phyloP scores from a whole-genome alignment of 2,888 invertebrate species.

The Masnerella sp. region DNA sequence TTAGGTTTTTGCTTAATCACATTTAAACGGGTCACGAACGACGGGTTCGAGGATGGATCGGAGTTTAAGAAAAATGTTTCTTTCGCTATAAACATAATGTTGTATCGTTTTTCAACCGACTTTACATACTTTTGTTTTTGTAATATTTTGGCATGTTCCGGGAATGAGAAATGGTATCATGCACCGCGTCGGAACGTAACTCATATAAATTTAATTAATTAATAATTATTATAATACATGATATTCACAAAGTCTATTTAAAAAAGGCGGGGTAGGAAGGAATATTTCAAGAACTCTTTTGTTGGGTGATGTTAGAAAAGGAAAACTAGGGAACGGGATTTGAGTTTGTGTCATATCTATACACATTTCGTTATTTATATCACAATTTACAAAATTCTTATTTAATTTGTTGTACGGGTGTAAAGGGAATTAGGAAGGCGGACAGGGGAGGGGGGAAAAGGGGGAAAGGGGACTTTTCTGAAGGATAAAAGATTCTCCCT shows the following conservation, averaged over 20 bases:
- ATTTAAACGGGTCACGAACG: slow-evolving; percentile 71
- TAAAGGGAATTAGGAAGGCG: background rate
- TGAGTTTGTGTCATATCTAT: slow-evolving; percentile 66
- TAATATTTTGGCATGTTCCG: slow-evolving; percentile 23
- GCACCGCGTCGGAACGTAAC: slow-evolving; percentile 73
- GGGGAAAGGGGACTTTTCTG: slow-evolving; percentile 35
- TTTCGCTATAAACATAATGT: slow-evolving; percentile 48
- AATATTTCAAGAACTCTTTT: slow-evolving; percentile 48
- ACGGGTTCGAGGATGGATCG: slow-evolving; percentile 62
- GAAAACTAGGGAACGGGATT: too few relatives aligned
- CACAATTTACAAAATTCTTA: slow-evolving; percentile 77
- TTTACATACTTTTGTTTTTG: slow-evolving; percentile 41
- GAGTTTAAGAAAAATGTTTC: slow-evolving; percentile 45
- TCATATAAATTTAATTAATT: slow-evolving; percentile 77
- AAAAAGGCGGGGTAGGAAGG: slow-evolving; percentile 66
- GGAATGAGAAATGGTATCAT: slow-evolving; percentile 59
- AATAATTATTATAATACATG: slow-evolving; percentile 77
- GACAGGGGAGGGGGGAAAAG: slow-evolving; percentile 20
- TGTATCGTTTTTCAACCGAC: slow-evolving; percentile 31
- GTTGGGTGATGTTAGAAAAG: too few relatives aligned
- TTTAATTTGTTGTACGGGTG: slow-evolving; percentile 51
- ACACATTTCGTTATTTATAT: slow-evolving; percentile 77
- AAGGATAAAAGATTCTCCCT: slow-evolving; percentile 59
- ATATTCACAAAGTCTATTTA: slow-evolving; percentile 77
- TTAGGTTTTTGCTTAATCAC: slow-evolving; percentile 69